These are phyloP conservation scores for Chionodraco myersi DNA, from an alignment of 2,113 vertebrate species.

Conservation along the genomic window DNA sequence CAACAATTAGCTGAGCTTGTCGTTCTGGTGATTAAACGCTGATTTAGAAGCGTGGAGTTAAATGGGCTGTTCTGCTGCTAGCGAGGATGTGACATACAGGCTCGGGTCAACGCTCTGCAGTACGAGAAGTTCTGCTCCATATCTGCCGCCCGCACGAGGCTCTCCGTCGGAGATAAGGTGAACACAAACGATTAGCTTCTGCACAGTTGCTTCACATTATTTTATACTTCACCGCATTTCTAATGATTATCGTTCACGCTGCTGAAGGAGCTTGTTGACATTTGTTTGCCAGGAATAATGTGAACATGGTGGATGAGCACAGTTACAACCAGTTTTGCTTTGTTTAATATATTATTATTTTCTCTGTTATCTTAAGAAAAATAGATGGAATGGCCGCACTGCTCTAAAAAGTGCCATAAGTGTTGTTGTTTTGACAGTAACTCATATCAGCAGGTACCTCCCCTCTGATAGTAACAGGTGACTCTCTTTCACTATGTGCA, in stretches of 20 bases:
- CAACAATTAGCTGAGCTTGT: constrained; percentile 73
- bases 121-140: constrained; percentile 19
- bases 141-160: constrained; percentile 11
- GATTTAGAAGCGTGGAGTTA: constrained; percentile 71
- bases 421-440: constrained; percentile 22
- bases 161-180: too few species aligned
- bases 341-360: neutral
- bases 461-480: constrained; percentile 29
- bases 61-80: constrained; percentile 62
- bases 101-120: constrained; percentile 58
- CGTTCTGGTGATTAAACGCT: constrained; percentile 73
- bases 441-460: constrained; percentile 9
- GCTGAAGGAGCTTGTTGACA: too few species aligned
- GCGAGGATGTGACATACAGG: constrained; percentile 45
- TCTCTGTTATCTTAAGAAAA: neutral
- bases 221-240: too few species aligned
- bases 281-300: constrained; percentile 20
- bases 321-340: neutral
- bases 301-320: constrained; percentile 3
- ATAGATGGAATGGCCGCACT: constrained; percentile 15
- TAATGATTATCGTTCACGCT: too few species aligned
- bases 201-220: too few species aligned
- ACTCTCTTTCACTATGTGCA: constrained; percentile 40
- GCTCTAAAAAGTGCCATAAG: constrained; percentile 16
- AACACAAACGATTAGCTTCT: too few species aligned